These are phyloP conservation scores for Parnassius glacialis DNA, from an alignment of 2,888 invertebrate genomes.

Conservation along the genomic window DNA sequence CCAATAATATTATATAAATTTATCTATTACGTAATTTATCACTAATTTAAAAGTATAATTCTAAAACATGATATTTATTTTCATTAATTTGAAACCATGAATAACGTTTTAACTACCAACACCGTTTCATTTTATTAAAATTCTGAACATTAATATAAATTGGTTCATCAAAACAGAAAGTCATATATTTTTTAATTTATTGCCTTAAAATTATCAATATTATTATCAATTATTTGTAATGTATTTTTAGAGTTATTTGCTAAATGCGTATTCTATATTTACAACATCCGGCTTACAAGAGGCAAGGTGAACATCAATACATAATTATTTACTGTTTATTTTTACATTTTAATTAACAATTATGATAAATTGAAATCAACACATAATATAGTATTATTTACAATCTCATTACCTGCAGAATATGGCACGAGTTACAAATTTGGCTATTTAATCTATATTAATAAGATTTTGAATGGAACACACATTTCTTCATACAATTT, in stretches of 20 bases:
- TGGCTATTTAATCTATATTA: slow-evolving; percentile 11
- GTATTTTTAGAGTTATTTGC: neutral
- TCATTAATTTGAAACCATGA: too few species aligned
- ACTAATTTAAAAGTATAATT: too few species aligned
- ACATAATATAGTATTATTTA: slow-evolving; percentile 13
- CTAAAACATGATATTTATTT: too few species aligned
- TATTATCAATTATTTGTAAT: neutral
- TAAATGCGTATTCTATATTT: slow-evolving; percentile 9
- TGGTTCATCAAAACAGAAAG: too few species aligned
- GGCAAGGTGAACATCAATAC: neutral
- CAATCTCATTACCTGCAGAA: slow-evolving; percentile 5
- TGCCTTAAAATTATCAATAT: neutral
- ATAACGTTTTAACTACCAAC: too few species aligned
- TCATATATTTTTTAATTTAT: neutral
- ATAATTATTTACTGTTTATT: neutral
- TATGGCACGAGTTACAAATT: slow-evolving; percentile 20
- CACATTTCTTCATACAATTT: slow-evolving; percentile 4
- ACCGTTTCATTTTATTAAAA: too few species aligned
- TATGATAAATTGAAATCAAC: slow-evolving; percentile 5
- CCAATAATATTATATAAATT: too few species aligned
- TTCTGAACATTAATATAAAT: too few species aligned
- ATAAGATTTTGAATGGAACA: slow-evolving; percentile 11
- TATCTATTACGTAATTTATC: too few species aligned
- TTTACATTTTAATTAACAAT: slow-evolving; percentile 6
- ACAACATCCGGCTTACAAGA: neutral